Evolutionary conservation across 1,140 invertebrate genomes (phyloP).

Genomic region (Drosophila dunni): DNA sequence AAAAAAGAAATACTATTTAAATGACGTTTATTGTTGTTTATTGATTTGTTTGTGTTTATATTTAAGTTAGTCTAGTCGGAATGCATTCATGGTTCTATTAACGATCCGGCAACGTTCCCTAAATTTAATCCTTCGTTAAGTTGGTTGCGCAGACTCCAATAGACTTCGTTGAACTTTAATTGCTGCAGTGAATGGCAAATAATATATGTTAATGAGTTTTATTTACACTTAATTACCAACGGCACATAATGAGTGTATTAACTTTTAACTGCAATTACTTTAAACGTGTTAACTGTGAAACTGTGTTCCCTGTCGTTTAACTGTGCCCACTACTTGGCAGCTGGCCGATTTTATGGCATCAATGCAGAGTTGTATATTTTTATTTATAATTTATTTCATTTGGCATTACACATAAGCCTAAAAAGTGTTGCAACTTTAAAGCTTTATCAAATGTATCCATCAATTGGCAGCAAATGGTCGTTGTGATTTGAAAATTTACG

Average conservation of each 20-base stretch:
- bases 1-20: not conserved
- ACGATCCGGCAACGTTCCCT: constrained; percentile 2
- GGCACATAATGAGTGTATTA: not conserved
- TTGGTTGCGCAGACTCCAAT: constrained; percentile 2
- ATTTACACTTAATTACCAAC: not conserved
- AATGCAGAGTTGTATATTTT: not conserved
- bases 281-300: not conserved
- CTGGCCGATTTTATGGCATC: not conserved
- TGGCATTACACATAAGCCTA: not conserved
- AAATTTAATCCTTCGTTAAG: not conserved
- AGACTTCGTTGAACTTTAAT: not conserved
- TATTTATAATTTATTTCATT: constrained; percentile 4
- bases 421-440: constrained; percentile 37
- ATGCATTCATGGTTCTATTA: not conserved
- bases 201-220: constrained; percentile 1
- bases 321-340: not conserved
- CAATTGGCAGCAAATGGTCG: constrained; percentile 45
- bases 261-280: not conserved
- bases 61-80: constrained; percentile 5
- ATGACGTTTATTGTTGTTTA: not conserved
- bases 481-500: constrained; percentile 59
- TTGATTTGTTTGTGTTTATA: not conserved
- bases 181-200: not conserved
- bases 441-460: constrained; percentile 51
- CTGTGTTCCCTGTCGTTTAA: not conserved